These are phyloP conservation scores for Onychorhynchus coronatus DNA, from an alignment of 2,113 vertebrate species.

Conservation along the genomic window DNA sequence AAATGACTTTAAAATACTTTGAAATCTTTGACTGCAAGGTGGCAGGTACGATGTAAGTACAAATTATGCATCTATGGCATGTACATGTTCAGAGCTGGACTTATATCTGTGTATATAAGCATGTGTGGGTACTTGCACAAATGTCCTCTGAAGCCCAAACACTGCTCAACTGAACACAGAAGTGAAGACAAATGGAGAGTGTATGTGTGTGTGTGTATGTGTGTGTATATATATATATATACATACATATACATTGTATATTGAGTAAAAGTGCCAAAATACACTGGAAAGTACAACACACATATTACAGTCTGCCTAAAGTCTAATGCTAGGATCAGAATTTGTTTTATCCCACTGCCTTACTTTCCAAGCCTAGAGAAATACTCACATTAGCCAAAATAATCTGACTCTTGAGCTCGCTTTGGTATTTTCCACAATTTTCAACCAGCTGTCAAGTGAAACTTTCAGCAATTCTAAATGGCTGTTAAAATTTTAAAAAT, in stretches of 20 bases:
- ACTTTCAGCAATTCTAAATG: not conserved
- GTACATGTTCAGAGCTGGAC: not conserved
- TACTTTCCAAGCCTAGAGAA: conserved; percentile 11
- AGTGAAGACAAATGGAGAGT: not conserved
- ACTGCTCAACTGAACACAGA: not conserved
- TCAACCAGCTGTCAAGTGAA: not conserved
- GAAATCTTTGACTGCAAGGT: not conserved
- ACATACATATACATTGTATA: not conserved
- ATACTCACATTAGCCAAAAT: not conserved
- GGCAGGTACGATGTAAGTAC: not conserved
- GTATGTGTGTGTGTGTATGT: not conserved
- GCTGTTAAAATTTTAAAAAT: not conserved
- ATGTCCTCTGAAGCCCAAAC: not conserved
- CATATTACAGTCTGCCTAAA: not conserved
- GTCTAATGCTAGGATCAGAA: not conserved
- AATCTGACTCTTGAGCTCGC: not conserved
- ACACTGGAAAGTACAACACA: not conserved
- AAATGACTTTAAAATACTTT: not conserved
- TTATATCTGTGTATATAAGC: not conserved
- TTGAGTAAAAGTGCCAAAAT: not conserved
- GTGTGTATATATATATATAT: rapidly evolving
- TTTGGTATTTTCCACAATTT: not conserved
- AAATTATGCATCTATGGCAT: not conserved
- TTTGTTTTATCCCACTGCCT: not conserved
- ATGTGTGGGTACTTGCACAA: rapidly evolving